Conservation (phyloP, 2,797 vertebrate species). For the Momotus momota region DNA sequence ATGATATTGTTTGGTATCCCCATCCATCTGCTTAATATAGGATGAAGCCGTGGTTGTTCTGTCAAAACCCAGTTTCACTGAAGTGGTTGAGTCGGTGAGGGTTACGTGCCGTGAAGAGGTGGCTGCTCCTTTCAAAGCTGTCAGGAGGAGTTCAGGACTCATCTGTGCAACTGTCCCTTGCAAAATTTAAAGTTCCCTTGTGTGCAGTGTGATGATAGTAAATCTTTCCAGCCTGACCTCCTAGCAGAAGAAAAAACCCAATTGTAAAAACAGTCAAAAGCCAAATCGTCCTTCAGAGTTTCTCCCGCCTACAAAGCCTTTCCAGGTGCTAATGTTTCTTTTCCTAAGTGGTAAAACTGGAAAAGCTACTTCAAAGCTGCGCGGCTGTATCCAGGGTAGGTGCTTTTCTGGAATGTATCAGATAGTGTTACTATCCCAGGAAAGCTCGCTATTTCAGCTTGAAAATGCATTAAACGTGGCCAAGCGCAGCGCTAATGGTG, state of each 20-base stretch:
- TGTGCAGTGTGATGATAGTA: conserved; percentile 15
- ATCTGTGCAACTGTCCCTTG: conserved; percentile 34
- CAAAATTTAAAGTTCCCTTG: conserved; percentile 42
- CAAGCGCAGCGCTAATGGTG: not conserved
- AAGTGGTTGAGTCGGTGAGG: not conserved
- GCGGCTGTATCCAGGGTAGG: conserved; percentile 1
- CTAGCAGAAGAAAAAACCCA: conserved; percentile 1
- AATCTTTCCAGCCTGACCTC: conserved; percentile 39
- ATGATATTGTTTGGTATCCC: not conserved
- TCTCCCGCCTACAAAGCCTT: conserved; percentile 12
- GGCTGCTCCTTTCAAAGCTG: conserved; percentile 35
- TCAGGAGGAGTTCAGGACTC: conserved; percentile 10
- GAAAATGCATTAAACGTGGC: conserved; percentile 19
- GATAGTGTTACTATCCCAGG: not conserved
- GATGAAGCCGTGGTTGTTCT: not conserved
- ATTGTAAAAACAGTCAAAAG: conserved; percentile 44
- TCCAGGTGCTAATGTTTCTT: conserved; percentile 61
- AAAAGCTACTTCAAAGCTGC: conserved; percentile 33
- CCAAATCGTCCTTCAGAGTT: conserved; percentile 26
- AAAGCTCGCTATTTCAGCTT: conserved; percentile 3
- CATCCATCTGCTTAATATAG: not conserved
- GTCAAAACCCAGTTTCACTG: not conserved
- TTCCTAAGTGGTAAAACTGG: conserved; percentile 33
- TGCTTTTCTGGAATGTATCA: conserved; percentile 10
- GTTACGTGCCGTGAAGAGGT: not conserved